Conservation (phyloP, 2,888 invertebrate species). For the Rotaria magnacalcarata region DNA sequence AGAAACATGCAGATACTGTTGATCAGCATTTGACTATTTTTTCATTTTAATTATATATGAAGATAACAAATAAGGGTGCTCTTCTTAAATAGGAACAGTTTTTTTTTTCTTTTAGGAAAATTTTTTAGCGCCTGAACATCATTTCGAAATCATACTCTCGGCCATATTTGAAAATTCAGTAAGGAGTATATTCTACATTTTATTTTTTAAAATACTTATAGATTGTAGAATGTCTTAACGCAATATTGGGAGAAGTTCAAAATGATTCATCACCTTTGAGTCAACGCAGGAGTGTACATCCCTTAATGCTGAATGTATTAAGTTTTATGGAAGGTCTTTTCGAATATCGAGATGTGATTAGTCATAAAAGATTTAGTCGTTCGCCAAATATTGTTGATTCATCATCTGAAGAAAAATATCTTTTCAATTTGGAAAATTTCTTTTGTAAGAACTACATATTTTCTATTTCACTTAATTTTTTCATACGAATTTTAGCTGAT, state of each 20-base stretch:
- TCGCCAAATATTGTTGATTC: neutral
- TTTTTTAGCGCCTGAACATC: neutral
- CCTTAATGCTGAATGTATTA: neutral
- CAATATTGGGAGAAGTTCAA: neutral
- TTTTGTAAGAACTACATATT: neutral
- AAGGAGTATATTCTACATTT: neutral
- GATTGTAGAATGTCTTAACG: neutral
- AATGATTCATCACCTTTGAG: neutral
- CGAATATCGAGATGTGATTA: neutral
- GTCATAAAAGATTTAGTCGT: neutral
- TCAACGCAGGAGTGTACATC: neutral
- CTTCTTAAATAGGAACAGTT: neutral
- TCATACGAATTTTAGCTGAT: too few relatives aligned
- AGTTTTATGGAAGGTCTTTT: constrained; percentile 10
- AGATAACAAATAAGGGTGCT: neutral
- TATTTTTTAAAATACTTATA: too few relatives aligned
- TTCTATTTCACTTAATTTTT: neutral
- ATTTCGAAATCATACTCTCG: neutral
- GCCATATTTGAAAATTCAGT: neutral
- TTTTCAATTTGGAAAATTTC: neutral
- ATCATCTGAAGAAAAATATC: neutral
- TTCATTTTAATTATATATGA: neutral
- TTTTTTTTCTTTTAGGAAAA: neutral
- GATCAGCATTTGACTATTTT: too few relatives aligned
- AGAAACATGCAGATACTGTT: too few relatives aligned